Base-by-base conservation (phyloP, 2,797 vertebrate genomes). In the Pelochelys cantorii region DNA sequence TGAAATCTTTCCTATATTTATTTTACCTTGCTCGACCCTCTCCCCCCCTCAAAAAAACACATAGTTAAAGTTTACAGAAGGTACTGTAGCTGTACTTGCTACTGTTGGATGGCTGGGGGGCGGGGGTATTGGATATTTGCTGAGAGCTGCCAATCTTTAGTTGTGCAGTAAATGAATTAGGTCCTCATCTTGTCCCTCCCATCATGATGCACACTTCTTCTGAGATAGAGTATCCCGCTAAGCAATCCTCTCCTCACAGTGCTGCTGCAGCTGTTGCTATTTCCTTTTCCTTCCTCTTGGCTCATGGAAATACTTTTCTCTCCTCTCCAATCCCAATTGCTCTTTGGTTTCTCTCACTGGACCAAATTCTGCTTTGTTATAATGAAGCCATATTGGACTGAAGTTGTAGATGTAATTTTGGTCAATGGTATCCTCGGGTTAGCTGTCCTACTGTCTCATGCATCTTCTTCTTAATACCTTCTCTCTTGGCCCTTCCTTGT, bases 301-400 rank as follows among this genome's bases (percentile, higher is more conserved):
- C 5, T 87, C 31, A 83, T 55, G 59, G 80, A 29, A 93, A 60
- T 3, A 71, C 5, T 29, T 18, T 18, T 53, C 37, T 62, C 13
- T 81, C 75, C n/a, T 68, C 7, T 77, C 85, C 31, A 79, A 3
- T 93, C 75, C 81, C 53, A 8, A 54, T 27, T 12, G 62, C 25
- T 2, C 52, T 85, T 93, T 57, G 77, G 17, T 13, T 92, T 89
- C 95, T 92, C 52, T 90, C 7, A 31, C 11, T 53, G 59, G 25
- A 87, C 57, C 18, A 83, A 88, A 42, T 42, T 89, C 81, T 89
- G 2, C 60, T 84, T 93, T 84, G 82, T 81, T 91, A 88, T 31
- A 22, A 84, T 84, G 91, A 74, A 71, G 34, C n/a, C 79, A 88
- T 87, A 77, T 29, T 22, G 31, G 29, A 42, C 11, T 34, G 42